Evolutionary conservation across 1,140 invertebrate species (phyloP), one percentile per base, ranked within the genome.

Genomic region (Aphaenogaster ashmeadi): DNA sequence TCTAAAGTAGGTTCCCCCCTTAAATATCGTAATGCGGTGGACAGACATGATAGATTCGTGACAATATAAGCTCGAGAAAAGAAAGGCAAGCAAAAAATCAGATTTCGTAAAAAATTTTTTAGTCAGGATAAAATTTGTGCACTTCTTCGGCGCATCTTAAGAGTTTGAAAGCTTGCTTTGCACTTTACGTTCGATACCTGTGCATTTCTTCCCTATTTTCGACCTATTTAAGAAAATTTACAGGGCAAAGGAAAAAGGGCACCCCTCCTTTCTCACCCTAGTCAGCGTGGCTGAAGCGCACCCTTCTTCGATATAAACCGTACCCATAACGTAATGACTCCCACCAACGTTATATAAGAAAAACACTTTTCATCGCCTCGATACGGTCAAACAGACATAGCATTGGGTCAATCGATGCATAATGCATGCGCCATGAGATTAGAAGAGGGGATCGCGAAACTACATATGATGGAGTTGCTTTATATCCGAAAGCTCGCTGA

Each of bases 401-500:
- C 87, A 89, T 87, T 69, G 54, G 66, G 77, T 88, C 87, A 33
- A 21, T 79, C 84, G 62, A 91, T 92, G 88, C 89, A 92, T 93
- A 92, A 93, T 92, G 88, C 89, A 92, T 92, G 75, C 66, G 79
- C 27, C 67, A 41, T 74, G 71, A 92, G 88, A 93, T 93, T 92
- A 92, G 91, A 90, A 92, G 81, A 54, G 87, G 80, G 87, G 77
- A 41, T 66, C 77, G 79, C 86, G 71, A 83, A 67, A 62, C 54
- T 89, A 78, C 77, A 50, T 71, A 33, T 69, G 78, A 62, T 86
- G 67, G 67, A 38, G 50, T 81, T 86, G 87, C 90, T 93, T 90
- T 89, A 91, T 91, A 89, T 90, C 87, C 60, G 69, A 83, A 67
- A 89, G 66, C 78, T 74, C 56, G 9, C 33, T 50, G 11, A 74